Percentiles rank a stretch among this genome's conserved stretches.
Conservation (phyloP, 2,888 invertebrate genomes). For the Ornithoptera priamus region DNA sequence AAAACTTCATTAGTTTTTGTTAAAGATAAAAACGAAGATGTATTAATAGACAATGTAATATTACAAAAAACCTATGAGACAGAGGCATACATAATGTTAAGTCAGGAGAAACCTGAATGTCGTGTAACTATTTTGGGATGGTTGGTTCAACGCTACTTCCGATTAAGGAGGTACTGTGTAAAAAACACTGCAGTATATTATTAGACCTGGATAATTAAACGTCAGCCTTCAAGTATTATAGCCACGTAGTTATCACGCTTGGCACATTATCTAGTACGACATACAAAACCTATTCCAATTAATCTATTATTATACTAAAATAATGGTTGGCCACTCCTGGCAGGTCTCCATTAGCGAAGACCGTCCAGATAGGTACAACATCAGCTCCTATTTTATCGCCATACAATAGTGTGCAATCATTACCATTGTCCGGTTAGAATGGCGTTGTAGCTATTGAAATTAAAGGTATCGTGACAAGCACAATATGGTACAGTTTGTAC, state of each 20-base stretch:
- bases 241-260: background rate
- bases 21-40: background rate
- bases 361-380: no score
- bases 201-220: conserved; percentile 24
- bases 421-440: no score
- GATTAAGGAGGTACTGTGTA: conserved; percentile 24
- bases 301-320: background rate
- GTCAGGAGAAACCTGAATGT: conserved; percentile 9
- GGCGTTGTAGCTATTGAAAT: no score
- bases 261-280: conserved; percentile 3
- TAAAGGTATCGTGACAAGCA: no score
- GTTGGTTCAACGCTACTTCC: conserved; percentile 21
- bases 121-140: conserved; percentile 13
- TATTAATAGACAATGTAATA: background rate
- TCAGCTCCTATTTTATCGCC: no score
- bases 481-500: no score
- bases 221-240: background rate
- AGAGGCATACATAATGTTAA: conserved; percentile 13
- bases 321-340: no score
- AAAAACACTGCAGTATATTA: conserved; percentile 11
- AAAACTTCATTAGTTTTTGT: background rate
- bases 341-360: no score
- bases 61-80: background rate
- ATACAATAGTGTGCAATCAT: no score
- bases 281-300: conserved; percentile 11